A percentile compares a stretch with the other conserved stretches of the same genome.
phyloP scores from a whole-genome alignment of 2,113 vertebrate species.

The Dromas ardeola region DNA sequence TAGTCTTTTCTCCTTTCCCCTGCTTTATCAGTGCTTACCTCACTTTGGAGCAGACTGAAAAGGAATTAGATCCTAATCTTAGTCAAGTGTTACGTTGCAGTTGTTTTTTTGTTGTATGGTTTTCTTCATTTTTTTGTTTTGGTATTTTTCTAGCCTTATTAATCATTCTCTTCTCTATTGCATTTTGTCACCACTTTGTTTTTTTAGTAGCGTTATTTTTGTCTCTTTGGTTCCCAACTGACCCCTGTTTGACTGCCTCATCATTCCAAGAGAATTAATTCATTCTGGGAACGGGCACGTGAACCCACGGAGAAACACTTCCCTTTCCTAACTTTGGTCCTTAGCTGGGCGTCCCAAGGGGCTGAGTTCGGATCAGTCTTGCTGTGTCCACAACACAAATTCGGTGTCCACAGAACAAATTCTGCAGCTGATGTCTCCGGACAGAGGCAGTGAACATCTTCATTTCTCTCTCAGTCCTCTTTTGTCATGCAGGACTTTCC shows the following conservation, averaged over 20 bases:
- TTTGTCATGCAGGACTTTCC: neutral
- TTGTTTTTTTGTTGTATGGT: slow-evolving; percentile 17
- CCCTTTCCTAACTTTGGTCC: neutral
- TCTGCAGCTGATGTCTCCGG: neutral
- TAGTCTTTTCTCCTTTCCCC: neutral
- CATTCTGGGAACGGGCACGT: neutral
- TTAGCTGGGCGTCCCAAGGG: neutral
- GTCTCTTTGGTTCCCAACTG: slow-evolving; percentile 46
- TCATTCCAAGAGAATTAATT: slow-evolving; percentile 31
- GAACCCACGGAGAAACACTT: neutral
- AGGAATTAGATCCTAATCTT: slow-evolving; percentile 59
- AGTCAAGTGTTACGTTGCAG: slow-evolving; percentile 38
- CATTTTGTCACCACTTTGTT: slow-evolving; percentile 32
- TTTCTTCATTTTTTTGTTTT: slow-evolving; percentile 52
- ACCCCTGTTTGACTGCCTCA: slow-evolving; percentile 16
- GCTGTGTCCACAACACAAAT: neutral
- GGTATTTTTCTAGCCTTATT: slow-evolving; percentile 36
- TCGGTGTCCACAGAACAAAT: neutral
- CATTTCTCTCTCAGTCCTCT: neutral
- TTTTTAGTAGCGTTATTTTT: slow-evolving; percentile 27
- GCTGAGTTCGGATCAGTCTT: neutral
- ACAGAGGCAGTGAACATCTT: neutral
- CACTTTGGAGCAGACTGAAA: slow-evolving; percentile 80
- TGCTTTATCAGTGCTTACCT: slow-evolving; percentile 1
- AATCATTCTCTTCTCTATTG: slow-evolving; percentile 55